Percentiles rank a stretch among this genome's conserved stretches.
phyloP scores from a whole-genome alignment of 2,113 vertebrate genomes.

The Gasterosteus nipponicus region DNA sequence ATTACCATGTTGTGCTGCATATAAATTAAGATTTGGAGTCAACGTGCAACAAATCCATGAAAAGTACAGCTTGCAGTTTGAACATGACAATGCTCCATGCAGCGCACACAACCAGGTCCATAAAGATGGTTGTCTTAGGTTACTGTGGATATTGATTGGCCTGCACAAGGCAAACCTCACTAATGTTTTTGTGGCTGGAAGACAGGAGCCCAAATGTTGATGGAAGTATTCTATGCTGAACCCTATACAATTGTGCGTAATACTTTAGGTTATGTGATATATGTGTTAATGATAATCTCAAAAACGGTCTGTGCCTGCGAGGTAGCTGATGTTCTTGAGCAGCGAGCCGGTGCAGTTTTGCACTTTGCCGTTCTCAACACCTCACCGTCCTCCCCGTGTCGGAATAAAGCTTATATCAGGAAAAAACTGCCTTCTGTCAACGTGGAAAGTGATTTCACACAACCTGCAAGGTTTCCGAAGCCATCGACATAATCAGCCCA shows the following conservation, averaged over 20 bases:
- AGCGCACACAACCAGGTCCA: background rate
- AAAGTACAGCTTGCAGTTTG: background rate
- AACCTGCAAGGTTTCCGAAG: slow-evolving; percentile 92
- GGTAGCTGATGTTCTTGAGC: background rate
- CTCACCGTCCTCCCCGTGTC: background rate
- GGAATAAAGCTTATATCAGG: background rate
- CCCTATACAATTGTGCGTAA: background rate
- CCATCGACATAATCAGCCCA: slow-evolving; percentile 90
- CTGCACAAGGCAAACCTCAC: background rate
- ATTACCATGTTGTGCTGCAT: background rate
- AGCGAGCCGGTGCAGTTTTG: background rate
- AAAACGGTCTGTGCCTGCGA: background rate
- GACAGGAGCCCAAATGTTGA: background rate
- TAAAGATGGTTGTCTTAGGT: background rate
- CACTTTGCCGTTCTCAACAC: background rate
- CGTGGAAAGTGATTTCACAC: background rate
- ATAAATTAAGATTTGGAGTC: background rate
- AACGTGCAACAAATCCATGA: background rate
- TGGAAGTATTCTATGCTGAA: background rate
- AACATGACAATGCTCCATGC: background rate
- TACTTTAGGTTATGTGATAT: too few species aligned
- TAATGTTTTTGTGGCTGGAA: background rate
- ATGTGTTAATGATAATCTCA: background rate
- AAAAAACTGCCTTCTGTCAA: background rate
- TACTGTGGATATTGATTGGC: background rate